phyloP scores from a whole-genome alignment of 2,888 invertebrate genomes.

The Sycophila texana region DNA sequence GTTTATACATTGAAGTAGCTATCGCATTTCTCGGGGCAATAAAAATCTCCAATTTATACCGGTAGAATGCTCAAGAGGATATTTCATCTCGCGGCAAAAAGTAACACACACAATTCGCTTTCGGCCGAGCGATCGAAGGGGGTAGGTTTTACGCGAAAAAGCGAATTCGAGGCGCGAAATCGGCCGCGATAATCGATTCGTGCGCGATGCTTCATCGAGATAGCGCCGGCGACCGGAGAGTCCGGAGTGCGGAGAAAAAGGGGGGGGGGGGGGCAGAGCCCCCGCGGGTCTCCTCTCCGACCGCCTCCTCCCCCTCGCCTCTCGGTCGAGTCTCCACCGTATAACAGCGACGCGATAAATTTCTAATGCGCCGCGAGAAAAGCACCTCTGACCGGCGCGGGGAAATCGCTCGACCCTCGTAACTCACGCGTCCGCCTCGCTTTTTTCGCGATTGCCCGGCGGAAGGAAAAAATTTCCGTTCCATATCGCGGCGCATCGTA shows the following conservation, averaged over 20 bases:
- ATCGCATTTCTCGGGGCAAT: no score
- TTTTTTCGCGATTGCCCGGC: slow-evolving; percentile 31
- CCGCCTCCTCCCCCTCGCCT: not conserved
- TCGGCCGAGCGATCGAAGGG: not conserved
- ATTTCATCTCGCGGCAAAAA: no score
- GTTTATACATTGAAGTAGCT: no score
- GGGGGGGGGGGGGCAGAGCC: not conserved
- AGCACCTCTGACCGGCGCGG: slow-evolving; percentile 42
- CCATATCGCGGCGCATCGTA: slow-evolving; percentile 5
- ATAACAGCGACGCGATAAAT: slow-evolving; percentile 59
- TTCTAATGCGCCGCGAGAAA: slow-evolving; percentile 60
- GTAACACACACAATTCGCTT: no score
- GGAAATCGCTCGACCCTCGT: slow-evolving; percentile 49
- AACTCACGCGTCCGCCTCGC: slow-evolving; percentile 45
- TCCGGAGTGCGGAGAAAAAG: not conserved
- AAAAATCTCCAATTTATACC: no score
- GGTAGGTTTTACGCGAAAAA: slow-evolving; percentile 13
- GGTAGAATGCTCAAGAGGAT: no score
- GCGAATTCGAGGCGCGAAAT: slow-evolving; percentile 62
- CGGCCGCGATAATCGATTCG: slow-evolving; percentile 69
- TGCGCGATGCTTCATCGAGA: slow-evolving; percentile 66
- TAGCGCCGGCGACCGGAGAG: slow-evolving; percentile 58
- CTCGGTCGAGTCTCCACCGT: not conserved
- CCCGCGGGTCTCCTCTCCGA: slow-evolving; percentile 11
- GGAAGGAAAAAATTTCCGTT: slow-evolving; percentile 26